Conservation (phyloP, 35 echinoderm and acorn worm species). For the Eucidaris tribuloides region DNA sequence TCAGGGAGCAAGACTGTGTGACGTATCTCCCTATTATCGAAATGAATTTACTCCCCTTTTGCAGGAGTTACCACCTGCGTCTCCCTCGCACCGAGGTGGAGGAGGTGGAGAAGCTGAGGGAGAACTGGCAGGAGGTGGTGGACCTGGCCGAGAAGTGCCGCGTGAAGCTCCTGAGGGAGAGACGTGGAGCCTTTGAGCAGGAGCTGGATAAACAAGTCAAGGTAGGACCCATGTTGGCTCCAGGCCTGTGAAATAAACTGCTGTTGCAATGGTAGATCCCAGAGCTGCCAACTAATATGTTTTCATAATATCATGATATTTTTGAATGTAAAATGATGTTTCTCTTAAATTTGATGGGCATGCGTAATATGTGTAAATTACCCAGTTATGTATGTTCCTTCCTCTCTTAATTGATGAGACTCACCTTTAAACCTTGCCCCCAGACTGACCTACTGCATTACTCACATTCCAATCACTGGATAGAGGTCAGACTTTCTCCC, state of each 20-base stretch:
- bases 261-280: too few species aligned
- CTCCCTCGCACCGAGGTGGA: conserved; percentile 85
- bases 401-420: too few species aligned
- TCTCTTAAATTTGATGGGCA: too few species aligned
- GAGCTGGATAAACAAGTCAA: conserved; percentile 96
- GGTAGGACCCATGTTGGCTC: conserved; percentile 27
- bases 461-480: too few species aligned
- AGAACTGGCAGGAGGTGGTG: conserved; percentile 86
- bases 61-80: conserved; percentile 85
- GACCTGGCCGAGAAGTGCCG: conserved; percentile 83
- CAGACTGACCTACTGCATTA: too few species aligned
- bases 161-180: conserved; percentile 73
- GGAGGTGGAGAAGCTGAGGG: conserved; percentile 82
- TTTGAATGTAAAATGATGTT: not conserved
- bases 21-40: too few species aligned
- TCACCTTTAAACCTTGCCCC: too few species aligned
- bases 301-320: not conserved
- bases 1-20: too few species aligned
- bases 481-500: too few species aligned
- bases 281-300: not conserved
- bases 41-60: not conserved
- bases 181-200: conserved; percentile 89
- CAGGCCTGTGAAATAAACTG: not conserved
- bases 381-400: too few species aligned
- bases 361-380: too few species aligned